phyloP scores from a whole-genome alignment of 2,797 vertebrate species.

The Anniella stebbinsi region DNA sequence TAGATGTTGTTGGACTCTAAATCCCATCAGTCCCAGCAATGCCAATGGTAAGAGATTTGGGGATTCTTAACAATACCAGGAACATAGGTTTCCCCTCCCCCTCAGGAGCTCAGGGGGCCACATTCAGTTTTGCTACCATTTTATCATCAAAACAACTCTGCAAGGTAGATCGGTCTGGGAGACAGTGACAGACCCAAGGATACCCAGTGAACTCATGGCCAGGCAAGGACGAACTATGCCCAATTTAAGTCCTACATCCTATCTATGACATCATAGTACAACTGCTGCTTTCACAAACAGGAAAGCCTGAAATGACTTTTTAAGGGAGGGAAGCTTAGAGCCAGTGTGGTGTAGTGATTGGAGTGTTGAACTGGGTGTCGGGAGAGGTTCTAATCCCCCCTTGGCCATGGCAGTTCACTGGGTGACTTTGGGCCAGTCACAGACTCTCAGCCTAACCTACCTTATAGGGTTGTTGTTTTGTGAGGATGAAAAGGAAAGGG shows the following conservation, averaged over 20 bases:
- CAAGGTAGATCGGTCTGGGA: background rate
- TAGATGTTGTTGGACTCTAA: background rate
- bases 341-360: too few relatives aligned
- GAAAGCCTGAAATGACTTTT: background rate
- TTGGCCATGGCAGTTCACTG: too few relatives aligned
- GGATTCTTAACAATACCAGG: too few relatives aligned
- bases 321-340: background rate
- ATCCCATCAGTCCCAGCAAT: background rate
- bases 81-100: too few relatives aligned
- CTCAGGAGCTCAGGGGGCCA: background rate
- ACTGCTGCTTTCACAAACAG: background rate
- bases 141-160: background rate
- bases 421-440: too few relatives aligned
- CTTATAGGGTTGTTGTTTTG: too few relatives aligned
- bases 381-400: too few relatives aligned
- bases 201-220: background rate
- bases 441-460: too few relatives aligned
- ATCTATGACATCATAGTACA: background rate
- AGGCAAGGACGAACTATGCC: background rate
- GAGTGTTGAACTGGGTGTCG: too few relatives aligned
- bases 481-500: too few relatives aligned
- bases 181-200: background rate
- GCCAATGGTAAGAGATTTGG: background rate
- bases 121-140: background rate
- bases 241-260: background rate